Conservation (phyloP, 1,140 invertebrate genomes). For the Hyles vespertilio region DNA sequence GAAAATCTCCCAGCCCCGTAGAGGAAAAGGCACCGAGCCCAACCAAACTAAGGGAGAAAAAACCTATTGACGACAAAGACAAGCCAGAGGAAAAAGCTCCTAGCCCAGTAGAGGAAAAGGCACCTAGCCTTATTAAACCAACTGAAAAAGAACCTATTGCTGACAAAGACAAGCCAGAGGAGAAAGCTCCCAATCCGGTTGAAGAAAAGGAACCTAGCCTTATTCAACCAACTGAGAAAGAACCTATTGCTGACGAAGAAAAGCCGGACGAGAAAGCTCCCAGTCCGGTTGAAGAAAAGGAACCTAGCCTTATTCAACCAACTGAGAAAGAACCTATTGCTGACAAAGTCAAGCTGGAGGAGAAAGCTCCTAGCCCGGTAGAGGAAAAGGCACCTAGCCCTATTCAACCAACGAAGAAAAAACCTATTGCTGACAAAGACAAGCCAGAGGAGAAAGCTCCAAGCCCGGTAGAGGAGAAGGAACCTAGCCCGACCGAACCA, state of each 20-base stretch:
- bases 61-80: no score
- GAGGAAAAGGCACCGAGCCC: no score
- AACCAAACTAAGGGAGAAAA: no score
- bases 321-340: slow-evolving; percentile 9
- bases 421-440: neutral
- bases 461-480: no score
- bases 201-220: neutral
- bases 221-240: neutral
- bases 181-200: slow-evolving; percentile 15
- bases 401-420: slow-evolving; percentile 13
- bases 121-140: slow-evolving; percentile 6
- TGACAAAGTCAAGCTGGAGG: neutral
- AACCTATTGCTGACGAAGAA: neutral
- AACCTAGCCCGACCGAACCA: no score
- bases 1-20: no score
- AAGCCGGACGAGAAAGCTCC: neutral
- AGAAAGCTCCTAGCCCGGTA: no score
- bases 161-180: neutral
- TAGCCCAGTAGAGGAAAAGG: no score
- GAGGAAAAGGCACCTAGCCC: slow-evolving; percentile 15
- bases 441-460: no score
- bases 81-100: no score
- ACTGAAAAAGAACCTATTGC: slow-evolving; percentile 5
- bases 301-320: neutral
- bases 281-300: neutral